A percentile compares a stretch with the other conserved stretches of the same genome.
Evolutionary conservation across 53 echinoderm and acorn worm genomes (phyloP).

Genomic region (Paracentrotus lividus): DNA sequence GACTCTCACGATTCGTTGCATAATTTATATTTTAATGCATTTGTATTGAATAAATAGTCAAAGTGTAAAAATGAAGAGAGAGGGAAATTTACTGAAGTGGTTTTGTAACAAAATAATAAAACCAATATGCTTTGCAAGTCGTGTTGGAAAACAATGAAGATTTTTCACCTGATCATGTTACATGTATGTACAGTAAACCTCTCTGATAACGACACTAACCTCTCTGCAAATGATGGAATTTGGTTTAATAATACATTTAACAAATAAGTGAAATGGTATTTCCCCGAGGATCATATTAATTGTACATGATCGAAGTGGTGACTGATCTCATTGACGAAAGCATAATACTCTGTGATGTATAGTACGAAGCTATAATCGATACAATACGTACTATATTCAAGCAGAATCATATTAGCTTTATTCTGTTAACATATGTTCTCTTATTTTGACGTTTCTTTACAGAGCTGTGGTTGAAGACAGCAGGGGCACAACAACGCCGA

Average conservation of each 20-base stretch:
- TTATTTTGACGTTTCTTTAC: slow-evolving; percentile 31
- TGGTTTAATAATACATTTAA: background rate
- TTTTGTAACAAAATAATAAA: background rate
- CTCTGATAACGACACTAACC: background rate
- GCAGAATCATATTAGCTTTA: slow-evolving; percentile 15
- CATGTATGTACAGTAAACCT: background rate
- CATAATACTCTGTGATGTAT: background rate
- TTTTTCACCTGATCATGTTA: background rate
- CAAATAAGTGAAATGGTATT: background rate
- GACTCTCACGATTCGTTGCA: background rate
- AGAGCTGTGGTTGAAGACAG: slow-evolving; percentile 80
- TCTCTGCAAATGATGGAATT: background rate
- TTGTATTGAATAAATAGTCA: background rate
- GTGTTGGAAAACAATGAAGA: background rate
- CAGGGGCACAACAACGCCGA: slow-evolving; percentile 56
- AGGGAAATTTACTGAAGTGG: background rate
- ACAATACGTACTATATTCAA: background rate
- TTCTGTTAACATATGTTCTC: slow-evolving; percentile 62
- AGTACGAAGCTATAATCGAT: slow-evolving; percentile 12
- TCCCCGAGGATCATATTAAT: background rate
- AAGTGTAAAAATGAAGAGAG: background rate
- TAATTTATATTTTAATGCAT: background rate
- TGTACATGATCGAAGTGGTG: background rate
- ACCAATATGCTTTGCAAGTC: background rate
- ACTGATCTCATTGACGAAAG: background rate